Conservation (phyloP, 2,797 vertebrate genomes). For the Chromobotia macracanthus region DNA sequence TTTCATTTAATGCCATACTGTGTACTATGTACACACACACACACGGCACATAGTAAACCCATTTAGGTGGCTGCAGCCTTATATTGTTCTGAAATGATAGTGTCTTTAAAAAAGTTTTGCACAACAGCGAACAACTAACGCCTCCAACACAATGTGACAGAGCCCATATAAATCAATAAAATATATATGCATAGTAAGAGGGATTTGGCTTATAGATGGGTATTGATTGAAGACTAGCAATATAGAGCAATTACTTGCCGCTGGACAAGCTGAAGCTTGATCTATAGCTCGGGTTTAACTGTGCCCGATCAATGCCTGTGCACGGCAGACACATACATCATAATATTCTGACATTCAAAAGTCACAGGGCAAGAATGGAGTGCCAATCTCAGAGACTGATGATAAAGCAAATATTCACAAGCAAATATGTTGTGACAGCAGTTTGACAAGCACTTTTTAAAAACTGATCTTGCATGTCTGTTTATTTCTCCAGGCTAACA, state of each 20-base stretch:
- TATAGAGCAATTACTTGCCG: constrained; percentile 52
- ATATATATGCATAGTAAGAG: constrained; percentile 42
- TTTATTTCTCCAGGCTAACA: constrained; percentile 21
- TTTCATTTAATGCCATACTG: not conserved
- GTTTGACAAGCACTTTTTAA: constrained; percentile 38
- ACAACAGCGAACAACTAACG: constrained; percentile 5
- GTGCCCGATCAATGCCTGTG: constrained; percentile 58
- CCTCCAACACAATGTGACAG: not conserved
- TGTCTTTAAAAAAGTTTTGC: constrained; percentile 18
- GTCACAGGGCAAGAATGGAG: constrained; percentile 26
- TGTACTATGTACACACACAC: too few relatives aligned
- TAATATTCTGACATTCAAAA: constrained; percentile 55
- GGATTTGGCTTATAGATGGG: constrained; percentile 49
- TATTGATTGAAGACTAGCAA: constrained; percentile 61
- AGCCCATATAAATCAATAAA: constrained; percentile 34
- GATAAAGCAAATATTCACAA: constrained; percentile 48
- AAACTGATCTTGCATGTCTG: constrained; percentile 50
- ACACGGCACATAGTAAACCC: not conserved
- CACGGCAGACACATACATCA: constrained; percentile 61
- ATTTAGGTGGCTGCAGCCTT: constrained; percentile 6
- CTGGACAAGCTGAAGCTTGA: constrained; percentile 37
- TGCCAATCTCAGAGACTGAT: constrained; percentile 48
- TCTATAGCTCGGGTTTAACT: constrained; percentile 50
- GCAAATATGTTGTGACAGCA: constrained; percentile 42
- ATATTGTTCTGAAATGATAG: constrained; percentile 12